Evolutionary conservation across 2,888 invertebrate genomes (phyloP).

Genomic region (Pseudococcus jackbeardsleyi): DNA sequence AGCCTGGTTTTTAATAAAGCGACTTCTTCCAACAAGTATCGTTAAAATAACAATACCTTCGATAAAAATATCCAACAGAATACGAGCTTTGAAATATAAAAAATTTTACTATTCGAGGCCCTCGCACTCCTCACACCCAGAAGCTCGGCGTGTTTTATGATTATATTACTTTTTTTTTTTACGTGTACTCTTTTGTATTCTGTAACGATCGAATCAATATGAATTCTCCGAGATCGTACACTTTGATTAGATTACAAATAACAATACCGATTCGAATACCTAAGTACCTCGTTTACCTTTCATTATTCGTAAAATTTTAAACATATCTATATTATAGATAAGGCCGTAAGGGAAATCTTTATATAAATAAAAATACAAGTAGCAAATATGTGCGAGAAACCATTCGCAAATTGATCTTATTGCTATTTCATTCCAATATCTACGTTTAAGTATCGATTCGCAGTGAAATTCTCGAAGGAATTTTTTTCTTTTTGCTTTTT

Average conservation of each 20-base stretch:
- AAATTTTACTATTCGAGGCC: neutral
- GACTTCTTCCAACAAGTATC: neutral
- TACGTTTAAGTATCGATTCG: neutral
- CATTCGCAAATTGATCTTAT: neutral
- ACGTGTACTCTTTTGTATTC: neutral
- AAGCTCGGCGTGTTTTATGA: neutral
- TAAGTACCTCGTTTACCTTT: neutral
- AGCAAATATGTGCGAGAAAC: neutral
- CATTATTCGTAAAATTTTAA: neutral
- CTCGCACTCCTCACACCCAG: neutral
- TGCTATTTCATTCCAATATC: neutral
- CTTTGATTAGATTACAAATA: slow-evolving; percentile 9
- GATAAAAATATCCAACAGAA: neutral
- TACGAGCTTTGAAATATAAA: slow-evolving; percentile 11
- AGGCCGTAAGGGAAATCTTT: slow-evolving; percentile 6
- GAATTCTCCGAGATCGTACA: neutral
- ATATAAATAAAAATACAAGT: neutral
- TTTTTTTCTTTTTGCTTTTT: neutral
- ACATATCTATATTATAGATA: neutral
- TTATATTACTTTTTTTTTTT: neutral
- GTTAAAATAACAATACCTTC: slow-evolving; percentile 32
- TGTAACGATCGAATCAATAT: neutral
- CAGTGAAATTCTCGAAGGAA: neutral
- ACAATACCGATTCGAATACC: neutral
- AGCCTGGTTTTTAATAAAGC: neutral